phyloP scores from a whole-genome alignment of 2,113 vertebrate genomes.

The Pantherophis guttatus region DNA sequence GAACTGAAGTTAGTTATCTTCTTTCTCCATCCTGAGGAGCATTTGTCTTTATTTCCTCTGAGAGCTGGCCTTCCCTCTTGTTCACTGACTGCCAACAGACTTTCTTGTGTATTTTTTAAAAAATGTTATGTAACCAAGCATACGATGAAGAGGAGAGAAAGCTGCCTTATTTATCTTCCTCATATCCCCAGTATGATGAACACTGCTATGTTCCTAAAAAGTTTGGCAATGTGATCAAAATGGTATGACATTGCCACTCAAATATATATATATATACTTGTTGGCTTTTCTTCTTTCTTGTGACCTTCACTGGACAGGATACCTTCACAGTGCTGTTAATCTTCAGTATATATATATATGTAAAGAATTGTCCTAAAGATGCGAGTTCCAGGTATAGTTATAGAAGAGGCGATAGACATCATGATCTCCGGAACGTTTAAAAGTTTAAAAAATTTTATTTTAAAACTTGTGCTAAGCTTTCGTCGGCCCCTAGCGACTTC shows the following conservation, averaged over 20 bases:
- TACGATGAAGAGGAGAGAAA: constrained; percentile 53
- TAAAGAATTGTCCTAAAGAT: no score
- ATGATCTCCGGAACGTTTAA: no score
- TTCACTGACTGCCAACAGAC: constrained; percentile 47
- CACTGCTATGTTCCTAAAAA: constrained; percentile 22
- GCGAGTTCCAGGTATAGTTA: no score
- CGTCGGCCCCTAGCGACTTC: no score
- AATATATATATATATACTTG: not conserved
- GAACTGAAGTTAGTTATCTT: not conserved
- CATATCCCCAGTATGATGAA: constrained; percentile 37
- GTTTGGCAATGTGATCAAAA: constrained; percentile 35
- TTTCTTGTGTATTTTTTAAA: constrained; percentile 36
- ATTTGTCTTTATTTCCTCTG: not conserved
- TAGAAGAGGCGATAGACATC: no score
- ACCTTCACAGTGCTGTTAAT: no score
- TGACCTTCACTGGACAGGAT: no score
- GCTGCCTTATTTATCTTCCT: constrained; percentile 49
- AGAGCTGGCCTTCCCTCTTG: constrained; percentile 42
- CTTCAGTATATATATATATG: no score
- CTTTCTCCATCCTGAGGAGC: not conserved
- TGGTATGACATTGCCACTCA: constrained; percentile 44
- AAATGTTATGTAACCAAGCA: constrained; percentile 49
- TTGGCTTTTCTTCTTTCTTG: no score
- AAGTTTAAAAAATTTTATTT: no score
- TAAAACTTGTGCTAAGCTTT: no score